Evolutionary conservation across 2,113 vertebrate genomes (phyloP).

Genomic region (Dolichotis patagonum): DNA sequence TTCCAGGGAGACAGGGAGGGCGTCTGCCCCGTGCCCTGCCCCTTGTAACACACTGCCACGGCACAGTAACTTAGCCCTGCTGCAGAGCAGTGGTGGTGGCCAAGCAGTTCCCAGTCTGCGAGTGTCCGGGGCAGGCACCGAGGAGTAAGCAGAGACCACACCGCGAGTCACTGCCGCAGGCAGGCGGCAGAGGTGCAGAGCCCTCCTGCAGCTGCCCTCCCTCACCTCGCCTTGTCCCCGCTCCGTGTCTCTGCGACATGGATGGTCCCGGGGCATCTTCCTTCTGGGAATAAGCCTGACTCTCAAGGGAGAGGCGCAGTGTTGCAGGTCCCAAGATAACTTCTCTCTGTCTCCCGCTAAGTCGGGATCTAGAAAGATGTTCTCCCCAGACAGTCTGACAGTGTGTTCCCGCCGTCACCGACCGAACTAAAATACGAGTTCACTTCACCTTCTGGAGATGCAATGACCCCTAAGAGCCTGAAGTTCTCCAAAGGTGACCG

Average conservation of each 20-base stretch:
- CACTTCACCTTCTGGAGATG: neutral
- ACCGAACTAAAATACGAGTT: neutral
- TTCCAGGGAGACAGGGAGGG: neutral
- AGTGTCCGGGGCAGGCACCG: neutral
- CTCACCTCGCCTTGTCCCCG: neutral
- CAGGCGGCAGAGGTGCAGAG: too few species aligned
- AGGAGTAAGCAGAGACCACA: neutral
- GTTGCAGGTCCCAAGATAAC: neutral
- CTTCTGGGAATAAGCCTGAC: neutral
- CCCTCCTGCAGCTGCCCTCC: neutral
- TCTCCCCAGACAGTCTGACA: neutral
- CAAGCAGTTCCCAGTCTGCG: neutral
- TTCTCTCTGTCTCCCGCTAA: neutral
- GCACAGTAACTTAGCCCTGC: neutral
- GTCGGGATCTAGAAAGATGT: neutral
- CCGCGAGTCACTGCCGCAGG: rapidly evolving
- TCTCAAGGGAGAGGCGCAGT: neutral
- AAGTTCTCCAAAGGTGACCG: neutral
- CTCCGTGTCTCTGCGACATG: neutral
- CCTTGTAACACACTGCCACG: neutral
- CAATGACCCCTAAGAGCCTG: neutral
- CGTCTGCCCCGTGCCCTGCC: neutral
- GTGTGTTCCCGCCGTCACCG: neutral
- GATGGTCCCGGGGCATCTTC: rapidly evolving
- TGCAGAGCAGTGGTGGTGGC: neutral